Conservation (phyloP, 2,113 vertebrate genomes). For the Rynchops niger region DNA sequence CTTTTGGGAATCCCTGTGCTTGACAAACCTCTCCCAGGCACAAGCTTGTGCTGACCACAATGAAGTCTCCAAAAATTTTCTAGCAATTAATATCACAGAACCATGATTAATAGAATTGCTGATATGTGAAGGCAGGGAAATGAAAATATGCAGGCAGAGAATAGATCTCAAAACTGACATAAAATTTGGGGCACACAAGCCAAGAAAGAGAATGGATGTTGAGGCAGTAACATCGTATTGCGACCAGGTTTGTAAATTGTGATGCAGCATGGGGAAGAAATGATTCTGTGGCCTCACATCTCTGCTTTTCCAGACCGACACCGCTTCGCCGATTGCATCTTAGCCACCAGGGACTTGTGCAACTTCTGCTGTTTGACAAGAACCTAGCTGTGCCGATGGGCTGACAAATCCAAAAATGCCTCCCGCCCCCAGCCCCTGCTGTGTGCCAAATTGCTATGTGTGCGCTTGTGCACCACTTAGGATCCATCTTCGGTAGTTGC, state of each 20-base stretch:
- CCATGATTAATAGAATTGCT: neutral
- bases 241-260: neutral
- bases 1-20: neutral
- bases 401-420: slow-evolving; percentile 63
- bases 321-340: neutral
- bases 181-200: neutral
- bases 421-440: slow-evolving; percentile 38
- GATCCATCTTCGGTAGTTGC: slow-evolving; percentile 20
- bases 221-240: neutral
- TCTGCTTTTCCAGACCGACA: neutral
- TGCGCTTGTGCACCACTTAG: neutral
- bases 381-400: slow-evolving; percentile 42
- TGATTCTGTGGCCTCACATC: neutral
- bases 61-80: neutral
- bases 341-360: slow-evolving; percentile 16
- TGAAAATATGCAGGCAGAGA: neutral
- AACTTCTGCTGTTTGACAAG: slow-evolving; percentile 54
- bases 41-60: neutral
- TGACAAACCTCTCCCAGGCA: neutral
- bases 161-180: neutral
- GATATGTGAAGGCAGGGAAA: neutral
- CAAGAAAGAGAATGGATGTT: neutral
- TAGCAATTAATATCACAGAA: neutral
- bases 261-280: neutral
- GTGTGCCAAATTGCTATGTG: slow-evolving; percentile 60